These are phyloP conservation scores for Cardiocondyla obscurior DNA, from an alignment of 1,140 invertebrate species.

Conservation along the genomic window DNA sequence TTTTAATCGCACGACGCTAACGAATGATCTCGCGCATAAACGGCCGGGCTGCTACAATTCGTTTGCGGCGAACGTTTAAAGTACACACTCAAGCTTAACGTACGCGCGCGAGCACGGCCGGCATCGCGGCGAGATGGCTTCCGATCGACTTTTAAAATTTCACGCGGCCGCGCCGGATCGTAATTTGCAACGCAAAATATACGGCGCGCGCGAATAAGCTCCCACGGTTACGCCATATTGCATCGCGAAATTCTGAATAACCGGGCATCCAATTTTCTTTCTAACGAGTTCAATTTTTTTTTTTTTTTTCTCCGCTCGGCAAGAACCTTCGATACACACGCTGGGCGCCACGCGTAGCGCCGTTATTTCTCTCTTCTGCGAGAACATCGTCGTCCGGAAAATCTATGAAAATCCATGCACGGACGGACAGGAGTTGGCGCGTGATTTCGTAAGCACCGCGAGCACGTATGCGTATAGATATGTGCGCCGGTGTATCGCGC, in stretches of 20 bases:
- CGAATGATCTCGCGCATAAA: neutral
- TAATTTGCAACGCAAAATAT: conserved; percentile 56
- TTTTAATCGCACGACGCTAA: neutral
- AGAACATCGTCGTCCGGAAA: neutral
- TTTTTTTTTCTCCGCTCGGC: conserved; percentile 37
- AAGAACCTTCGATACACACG: neutral
- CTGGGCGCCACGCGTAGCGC: neutral
- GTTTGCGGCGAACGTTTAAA: neutral
- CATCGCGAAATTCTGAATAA: conserved; percentile 21
- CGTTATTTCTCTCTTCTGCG: no score
- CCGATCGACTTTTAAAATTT: conserved; percentile 53
- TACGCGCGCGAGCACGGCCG: conserved; percentile 13
- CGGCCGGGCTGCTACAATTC: neutral
- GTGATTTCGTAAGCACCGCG: conserved; percentile 19
- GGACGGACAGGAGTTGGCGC: conserved; percentile 13
- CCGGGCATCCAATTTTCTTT: conserved; percentile 47
- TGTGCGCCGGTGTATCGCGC: neutral
- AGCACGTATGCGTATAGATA: neutral
- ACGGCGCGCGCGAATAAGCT: conserved; percentile 30
- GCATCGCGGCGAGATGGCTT: neutral
- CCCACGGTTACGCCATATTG: conserved; percentile 46
- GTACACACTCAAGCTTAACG: conserved; percentile 30
- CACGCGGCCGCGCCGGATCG: conserved; percentile 26
- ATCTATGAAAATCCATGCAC: conserved; percentile 25
- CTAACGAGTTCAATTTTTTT: conserved; percentile 56